Base-by-base conservation (phyloP, 2,888 invertebrate genomes). In the Mayetiola destructor region DNA sequence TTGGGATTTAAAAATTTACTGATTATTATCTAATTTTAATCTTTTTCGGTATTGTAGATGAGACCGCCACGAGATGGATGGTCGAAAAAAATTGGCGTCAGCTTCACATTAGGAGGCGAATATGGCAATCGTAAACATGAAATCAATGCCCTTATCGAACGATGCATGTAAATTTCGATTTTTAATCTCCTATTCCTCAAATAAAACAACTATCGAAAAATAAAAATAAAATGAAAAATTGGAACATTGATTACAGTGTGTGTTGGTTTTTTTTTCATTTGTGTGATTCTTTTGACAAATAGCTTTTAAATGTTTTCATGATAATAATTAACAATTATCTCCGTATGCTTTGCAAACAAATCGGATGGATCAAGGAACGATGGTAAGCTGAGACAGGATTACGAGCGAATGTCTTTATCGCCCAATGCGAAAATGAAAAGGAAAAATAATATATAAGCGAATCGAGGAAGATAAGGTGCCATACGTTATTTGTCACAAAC, bases 11-110 rank as follows among this genome's bases (percentile, higher is more conserved):
- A n/a, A 48, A 48, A 12, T n/a, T 48, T 23, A 32, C 32, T 30
- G 30, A 53, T 53, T 32, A n/a, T 5, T 20, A 12, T 10, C 1
- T 10, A 4, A n/a, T 53, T 53, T 30, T 29, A 4, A 29, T 16
- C 18, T 16, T 29, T 16, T 16, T 29, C 58, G 55, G 39, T n/a
- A 16, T 62, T 63, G 0, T 58, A 72, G 71, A 60, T 72, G 1
- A 68, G 68, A 21, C 66, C 64, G 62, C 73, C 73, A 1, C 67
- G 67, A 14, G 68, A 71, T 61, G 73, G 72, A 2, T 73, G 70
- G 68, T 61, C 68, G 53, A 69, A 70, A 6, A 72, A 72, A 59
- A 68, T 69, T 0, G 69, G 70, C 2, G 68, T 71, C 1, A 60
- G 69, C 2, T 70, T 63, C 59, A 65, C 67, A 30, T 67, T 69